Conservation (phyloP, 1,140 invertebrate genomes). For the Pseudomyrmex concolor region DNA sequence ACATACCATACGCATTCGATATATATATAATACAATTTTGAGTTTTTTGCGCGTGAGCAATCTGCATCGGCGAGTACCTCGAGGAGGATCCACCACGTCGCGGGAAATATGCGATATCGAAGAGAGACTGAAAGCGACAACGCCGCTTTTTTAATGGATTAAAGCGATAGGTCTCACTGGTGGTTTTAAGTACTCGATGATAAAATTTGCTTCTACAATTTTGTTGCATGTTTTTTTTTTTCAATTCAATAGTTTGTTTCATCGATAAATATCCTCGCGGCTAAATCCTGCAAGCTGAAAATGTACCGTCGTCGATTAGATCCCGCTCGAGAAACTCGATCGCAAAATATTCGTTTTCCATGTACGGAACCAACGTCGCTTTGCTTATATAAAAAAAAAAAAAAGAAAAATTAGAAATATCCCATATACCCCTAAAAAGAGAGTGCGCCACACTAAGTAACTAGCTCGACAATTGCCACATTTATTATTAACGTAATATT, state of each 20-base stretch:
- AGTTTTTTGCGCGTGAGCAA: slow-evolving; percentile 75
- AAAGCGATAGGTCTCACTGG: background rate
- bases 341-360: slow-evolving; percentile 35
- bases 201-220: no score
- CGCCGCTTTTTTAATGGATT: background rate
- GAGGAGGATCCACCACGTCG: slow-evolving; percentile 30
- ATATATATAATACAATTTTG: slow-evolving; percentile 80
- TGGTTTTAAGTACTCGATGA: no score
- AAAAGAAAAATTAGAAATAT: slow-evolving; percentile 78
- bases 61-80: slow-evolving; percentile 70
- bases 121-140: background rate
- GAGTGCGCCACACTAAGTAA: slow-evolving; percentile 80
- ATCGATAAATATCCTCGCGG: background rate
- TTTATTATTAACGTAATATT: slow-evolving; percentile 76
- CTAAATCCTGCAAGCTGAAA: background rate
- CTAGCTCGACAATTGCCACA: slow-evolving; percentile 83
- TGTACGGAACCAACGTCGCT: slow-evolving; percentile 68
- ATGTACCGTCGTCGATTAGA: slow-evolving; percentile 6
- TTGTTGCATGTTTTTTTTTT: no score
- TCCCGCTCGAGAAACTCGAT: slow-evolving; percentile 68
- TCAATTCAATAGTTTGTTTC: no score
- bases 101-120: background rate
- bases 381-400: slow-evolving; percentile 61
- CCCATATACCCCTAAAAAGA: slow-evolving; percentile 79
- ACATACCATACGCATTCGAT: slow-evolving; percentile 54